Percentiles rank a stretch among this genome's conserved stretches.
These are phyloP conservation scores for Deroptyus accipitrinus DNA, from an alignment of 2,113 vertebrate species.

Conservation along the genomic window DNA sequence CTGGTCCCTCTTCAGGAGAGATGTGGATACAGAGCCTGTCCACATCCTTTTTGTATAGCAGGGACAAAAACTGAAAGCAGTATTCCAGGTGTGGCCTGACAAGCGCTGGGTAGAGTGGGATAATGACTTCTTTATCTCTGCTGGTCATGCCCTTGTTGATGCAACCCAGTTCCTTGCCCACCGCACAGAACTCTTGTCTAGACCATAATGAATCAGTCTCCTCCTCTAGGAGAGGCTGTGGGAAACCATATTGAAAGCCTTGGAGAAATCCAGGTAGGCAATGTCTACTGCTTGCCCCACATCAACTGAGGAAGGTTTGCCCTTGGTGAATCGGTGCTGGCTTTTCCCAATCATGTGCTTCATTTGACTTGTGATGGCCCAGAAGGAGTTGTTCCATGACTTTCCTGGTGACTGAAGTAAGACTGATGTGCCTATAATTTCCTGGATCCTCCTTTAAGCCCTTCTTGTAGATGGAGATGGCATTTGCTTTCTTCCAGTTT, in stretches of 20 bases:
- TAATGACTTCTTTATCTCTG: background rate
- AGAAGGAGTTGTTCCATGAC: background rate
- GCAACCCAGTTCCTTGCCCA: background rate
- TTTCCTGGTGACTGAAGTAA: background rate
- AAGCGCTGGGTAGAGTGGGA: background rate
- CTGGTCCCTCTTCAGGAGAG: background rate
- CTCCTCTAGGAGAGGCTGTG: background rate
- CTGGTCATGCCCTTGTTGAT: background rate
- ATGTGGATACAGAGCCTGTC: background rate
- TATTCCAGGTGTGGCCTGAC: background rate
- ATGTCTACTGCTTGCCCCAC: background rate
- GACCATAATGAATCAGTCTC: background rate
- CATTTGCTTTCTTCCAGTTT: background rate
- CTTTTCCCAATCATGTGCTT: background rate
- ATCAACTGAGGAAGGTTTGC: background rate
- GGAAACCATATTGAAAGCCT: background rate
- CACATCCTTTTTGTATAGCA: background rate
- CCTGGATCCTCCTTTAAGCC: background rate
- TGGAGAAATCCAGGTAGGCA: background rate
- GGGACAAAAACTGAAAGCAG: background rate
- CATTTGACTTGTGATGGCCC: background rate
- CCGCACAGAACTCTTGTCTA: background rate
- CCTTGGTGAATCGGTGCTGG: background rate
- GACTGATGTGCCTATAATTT: background rate
- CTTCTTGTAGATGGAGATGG: background rate